Base-by-base conservation (phyloP, 2,888 invertebrate species). In the Sarcophaga variegata region DNA sequence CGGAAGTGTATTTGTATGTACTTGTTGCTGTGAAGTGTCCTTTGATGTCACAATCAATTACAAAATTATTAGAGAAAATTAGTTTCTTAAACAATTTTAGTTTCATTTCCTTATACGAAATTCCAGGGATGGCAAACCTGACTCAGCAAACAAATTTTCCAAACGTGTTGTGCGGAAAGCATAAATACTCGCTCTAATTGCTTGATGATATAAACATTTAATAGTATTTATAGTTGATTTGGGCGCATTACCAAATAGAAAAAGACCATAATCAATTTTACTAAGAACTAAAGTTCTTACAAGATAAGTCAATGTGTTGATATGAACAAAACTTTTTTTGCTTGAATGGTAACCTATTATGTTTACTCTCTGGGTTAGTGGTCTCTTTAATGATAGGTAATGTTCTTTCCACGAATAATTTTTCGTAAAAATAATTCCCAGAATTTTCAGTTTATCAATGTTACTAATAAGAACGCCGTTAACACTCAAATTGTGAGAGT, bases 261-360 rank as follows among this genome's bases (percentile, higher is more conserved):
- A 71, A 25, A 71, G 70, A 17, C 47, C 49, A n/a, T 74, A 74
- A 22, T 74, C 60, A 37, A 72, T 72, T 60, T 72, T 72, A 60
- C 37, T 74, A 63, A 63, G 62, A 14, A 62, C 59, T 47, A 74
- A 47, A n/a, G 45, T 20, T 20, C 8, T 74, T 14, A 14, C 45
- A 14, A 74, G 62, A 17, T 63, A 74, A 37, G 62, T 62, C 20
- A 74, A 22, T 5, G 62, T 22, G 22, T 22, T 22, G 22, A 22
- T 22, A 22, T 22, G 22, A 22, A 22, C 22, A 22, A 22, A 22
- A 22, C 22, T 22, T 22, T 22, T 22, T 22, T 22, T 22, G 22
- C 22, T 22, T 22, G 22, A 22, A 22, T 1, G 22, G 22, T 22
- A 22, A 22, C 22, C 22, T 22, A 22, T 22, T 22, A 22, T 22